Conservation (phyloP, 53 echinoderm and acorn worm species). For the Holothuria scabra region DNA sequence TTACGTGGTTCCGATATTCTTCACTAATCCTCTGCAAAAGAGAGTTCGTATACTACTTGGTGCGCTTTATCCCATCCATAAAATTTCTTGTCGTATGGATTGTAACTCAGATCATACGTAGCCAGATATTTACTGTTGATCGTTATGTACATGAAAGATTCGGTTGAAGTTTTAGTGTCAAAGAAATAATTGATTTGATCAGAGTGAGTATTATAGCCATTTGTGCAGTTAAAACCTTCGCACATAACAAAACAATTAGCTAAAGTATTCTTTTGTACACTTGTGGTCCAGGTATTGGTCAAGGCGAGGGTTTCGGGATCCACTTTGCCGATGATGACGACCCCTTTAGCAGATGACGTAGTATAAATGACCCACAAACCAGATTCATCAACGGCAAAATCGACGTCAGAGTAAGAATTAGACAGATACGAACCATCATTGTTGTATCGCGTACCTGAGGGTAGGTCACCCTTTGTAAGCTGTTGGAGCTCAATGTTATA, state of each 20-base stretch:
- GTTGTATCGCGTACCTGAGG: conserved; percentile 14
- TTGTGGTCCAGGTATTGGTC: conserved; percentile 43
- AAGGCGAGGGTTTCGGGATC: conserved; percentile 61
- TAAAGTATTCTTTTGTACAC: conserved; percentile 52
- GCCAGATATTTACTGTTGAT: conserved; percentile 68
- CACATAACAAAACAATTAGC: conserved; percentile 80
- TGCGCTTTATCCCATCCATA: conserved; percentile 77
- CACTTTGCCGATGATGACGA: conserved; percentile 51
- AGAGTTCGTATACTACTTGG: conserved; percentile 70
- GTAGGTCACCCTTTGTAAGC: not conserved
- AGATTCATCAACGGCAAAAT: conserved; percentile 58
- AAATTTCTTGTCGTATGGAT: conserved; percentile 71
- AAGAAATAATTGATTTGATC: conserved; percentile 45
- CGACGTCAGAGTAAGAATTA: conserved; percentile 42
- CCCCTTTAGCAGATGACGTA: conserved; percentile 12
- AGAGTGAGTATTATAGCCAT: conserved; percentile 6
- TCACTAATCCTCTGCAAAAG: conserved; percentile 42
- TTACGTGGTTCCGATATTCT: too few species aligned
- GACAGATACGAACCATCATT: not conserved
- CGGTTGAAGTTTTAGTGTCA: conserved; percentile 49
- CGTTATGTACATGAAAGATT: conserved; percentile 54
- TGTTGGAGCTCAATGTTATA: conserved; percentile 6
- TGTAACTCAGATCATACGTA: conserved; percentile 69
- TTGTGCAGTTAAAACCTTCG: conserved; percentile 62
- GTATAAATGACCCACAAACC: conserved; percentile 76